Evolutionary conservation across 2,113 vertebrate species (phyloP).

Genomic region (Reinhardtius hippoglossoides): DNA sequence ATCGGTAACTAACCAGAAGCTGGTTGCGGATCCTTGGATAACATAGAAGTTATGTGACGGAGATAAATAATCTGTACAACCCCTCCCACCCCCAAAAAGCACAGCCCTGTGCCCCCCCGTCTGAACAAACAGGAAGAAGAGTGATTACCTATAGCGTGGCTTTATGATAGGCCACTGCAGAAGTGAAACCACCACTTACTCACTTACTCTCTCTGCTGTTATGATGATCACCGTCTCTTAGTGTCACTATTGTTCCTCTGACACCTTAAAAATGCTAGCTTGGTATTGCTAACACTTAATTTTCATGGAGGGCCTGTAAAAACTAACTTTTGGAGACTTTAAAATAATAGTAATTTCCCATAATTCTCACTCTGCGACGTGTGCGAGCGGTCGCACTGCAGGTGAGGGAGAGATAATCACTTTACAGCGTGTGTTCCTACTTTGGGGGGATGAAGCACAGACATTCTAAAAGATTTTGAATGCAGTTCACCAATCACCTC

Average conservation of each 20-base stretch:
- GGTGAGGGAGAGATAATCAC: slow-evolving; percentile 50
- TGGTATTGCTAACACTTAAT: slow-evolving; percentile 44
- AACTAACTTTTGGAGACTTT: slow-evolving; percentile 44
- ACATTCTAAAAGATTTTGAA: slow-evolving; percentile 65
- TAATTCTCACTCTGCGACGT: slow-evolving; percentile 37
- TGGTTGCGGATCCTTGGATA: slow-evolving; percentile 43
- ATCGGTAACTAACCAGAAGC: slow-evolving; percentile 69
- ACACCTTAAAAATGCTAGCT: slow-evolving; percentile 58
- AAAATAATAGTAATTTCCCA: slow-evolving; percentile 50
- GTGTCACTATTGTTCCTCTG: slow-evolving; percentile 43
- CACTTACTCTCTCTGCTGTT: slow-evolving; percentile 54
- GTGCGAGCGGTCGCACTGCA: slow-evolving; percentile 36
- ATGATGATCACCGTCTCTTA: slow-evolving; percentile 53
- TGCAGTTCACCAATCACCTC: slow-evolving; percentile 73
- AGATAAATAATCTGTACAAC: slow-evolving; percentile 34
- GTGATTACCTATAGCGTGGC: slow-evolving; percentile 56
- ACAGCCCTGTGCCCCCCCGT: slow-evolving; percentile 55
- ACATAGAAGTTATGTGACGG: slow-evolving; percentile 43
- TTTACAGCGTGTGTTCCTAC: slow-evolving; percentile 44
- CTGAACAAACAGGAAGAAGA: slow-evolving; percentile 56
- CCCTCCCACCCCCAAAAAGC: slow-evolving; percentile 44
- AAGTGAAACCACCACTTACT: slow-evolving; percentile 66
- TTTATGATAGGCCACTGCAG: slow-evolving; percentile 44
- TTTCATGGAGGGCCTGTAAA: slow-evolving; percentile 52
- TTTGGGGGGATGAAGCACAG: slow-evolving; percentile 45